phyloP scores from a whole-genome alignment of 2,113 vertebrate genomes.

The Protomyctophum bolini region DNA sequence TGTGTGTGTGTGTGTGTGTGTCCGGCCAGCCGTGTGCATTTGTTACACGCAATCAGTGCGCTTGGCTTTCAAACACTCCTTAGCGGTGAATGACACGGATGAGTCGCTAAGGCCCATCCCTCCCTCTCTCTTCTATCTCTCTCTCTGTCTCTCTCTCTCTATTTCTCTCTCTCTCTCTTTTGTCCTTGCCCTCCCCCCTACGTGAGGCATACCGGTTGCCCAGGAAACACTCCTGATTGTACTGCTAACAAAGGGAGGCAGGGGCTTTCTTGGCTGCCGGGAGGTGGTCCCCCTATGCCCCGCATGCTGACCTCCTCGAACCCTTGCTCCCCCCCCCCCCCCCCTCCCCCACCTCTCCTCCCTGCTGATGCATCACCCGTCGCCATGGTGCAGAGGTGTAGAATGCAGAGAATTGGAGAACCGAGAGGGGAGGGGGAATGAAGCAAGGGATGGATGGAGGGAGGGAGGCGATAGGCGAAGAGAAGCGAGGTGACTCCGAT shows the following conservation, averaged over 20 bases:
- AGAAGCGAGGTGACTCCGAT: constrained; percentile 41
- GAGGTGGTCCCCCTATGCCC: constrained; percentile 77
- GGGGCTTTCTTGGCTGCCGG: constrained; percentile 73
- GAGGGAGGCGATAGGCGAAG: not conserved
- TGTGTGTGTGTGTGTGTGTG: not conserved
- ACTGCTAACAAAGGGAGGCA: constrained; percentile 75
- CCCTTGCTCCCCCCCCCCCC: constrained; percentile 49
- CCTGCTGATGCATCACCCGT: constrained; percentile 70
- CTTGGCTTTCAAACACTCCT: not conserved
- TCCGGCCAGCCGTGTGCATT: too few relatives aligned
- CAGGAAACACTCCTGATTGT: constrained; percentile 81
- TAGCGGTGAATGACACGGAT: not conserved
- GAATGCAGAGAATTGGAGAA: constrained; percentile 35
- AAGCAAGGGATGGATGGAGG: not conserved
- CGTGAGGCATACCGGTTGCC: constrained; percentile 75
- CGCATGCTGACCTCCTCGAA: constrained; percentile 77
- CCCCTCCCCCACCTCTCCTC: constrained; percentile 42
- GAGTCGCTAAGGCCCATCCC: constrained; percentile 41
- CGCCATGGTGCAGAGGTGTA: constrained; percentile 64
- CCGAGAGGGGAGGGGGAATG: constrained; percentile 2
- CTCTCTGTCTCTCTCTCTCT: constrained; percentile 27
- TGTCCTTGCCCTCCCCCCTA: constrained; percentile 35
- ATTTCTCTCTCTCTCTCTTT: constrained; percentile 62
- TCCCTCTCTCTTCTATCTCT: constrained; percentile 29
- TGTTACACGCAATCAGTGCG: not conserved